These are phyloP conservation scores for Pygmarrhopalites habei DNA, from an alignment of 1,140 invertebrate genomes.

Conservation along the genomic window DNA sequence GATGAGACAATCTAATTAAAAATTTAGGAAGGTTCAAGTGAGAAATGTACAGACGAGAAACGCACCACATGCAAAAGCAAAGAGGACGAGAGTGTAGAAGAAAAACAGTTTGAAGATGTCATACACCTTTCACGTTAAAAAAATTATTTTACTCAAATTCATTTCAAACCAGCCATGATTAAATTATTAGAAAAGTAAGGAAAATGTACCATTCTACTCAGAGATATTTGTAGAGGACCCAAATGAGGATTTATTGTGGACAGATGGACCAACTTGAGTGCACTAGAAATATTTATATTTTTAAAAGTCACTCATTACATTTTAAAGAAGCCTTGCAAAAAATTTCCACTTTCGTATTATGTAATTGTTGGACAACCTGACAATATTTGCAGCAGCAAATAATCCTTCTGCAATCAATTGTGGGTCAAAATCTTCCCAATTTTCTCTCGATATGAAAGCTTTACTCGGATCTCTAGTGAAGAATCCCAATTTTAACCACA, in stretches of 20 bases:
- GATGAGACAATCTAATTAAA: too few relatives aligned
- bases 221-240: conserved; percentile 75
- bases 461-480: conserved; percentile 54
- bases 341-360: too few relatives aligned
- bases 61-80: conserved; percentile 72
- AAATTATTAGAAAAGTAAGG: too few relatives aligned
- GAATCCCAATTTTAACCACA: too few relatives aligned
- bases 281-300: conserved; percentile 56
- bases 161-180: too few relatives aligned
- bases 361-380: too few relatives aligned
- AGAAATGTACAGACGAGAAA: too few relatives aligned
- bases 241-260: conserved; percentile 87
- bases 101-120: conserved; percentile 84
- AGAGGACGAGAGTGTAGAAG: conserved; percentile 72
- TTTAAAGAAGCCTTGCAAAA: too few relatives aligned
- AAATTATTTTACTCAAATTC: too few relatives aligned
- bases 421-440: conserved; percentile 90
- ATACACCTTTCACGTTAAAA: too few relatives aligned
- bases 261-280: conserved; percentile 78
- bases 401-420: conserved; percentile 88
- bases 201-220: conserved; percentile 75
- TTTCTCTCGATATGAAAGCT: conserved; percentile 66
- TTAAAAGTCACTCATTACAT: too few relatives aligned
- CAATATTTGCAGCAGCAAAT: conserved; percentile 91
- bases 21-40: too few relatives aligned